Evolutionary conservation across 1,140 invertebrate species (phyloP).

Genomic region (Bradysia coprophila): DNA sequence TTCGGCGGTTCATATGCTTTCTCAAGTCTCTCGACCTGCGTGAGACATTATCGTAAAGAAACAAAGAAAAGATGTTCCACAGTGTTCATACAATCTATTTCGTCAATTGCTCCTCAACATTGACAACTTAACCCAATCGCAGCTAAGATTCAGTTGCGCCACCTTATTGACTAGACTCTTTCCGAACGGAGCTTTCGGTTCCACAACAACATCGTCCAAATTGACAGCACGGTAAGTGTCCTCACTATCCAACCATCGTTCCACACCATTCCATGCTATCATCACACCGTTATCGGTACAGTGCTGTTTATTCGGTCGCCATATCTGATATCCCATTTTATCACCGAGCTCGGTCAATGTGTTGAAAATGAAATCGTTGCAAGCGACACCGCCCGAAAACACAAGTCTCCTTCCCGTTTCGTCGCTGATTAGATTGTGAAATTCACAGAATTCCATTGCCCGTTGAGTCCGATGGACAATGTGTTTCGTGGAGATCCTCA

Average conservation of each 20-base stretch:
- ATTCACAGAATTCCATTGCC: slow-evolving; percentile 56
- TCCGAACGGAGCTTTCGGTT: slow-evolving; percentile 31
- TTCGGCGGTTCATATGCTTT: too few relatives aligned
- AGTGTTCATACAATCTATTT: not conserved
- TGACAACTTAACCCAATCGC: slow-evolving; percentile 32
- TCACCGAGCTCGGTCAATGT: slow-evolving; percentile 47
- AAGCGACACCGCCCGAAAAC: slow-evolving; percentile 89
- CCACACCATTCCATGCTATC: slow-evolving; percentile 96
- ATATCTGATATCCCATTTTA: slow-evolving; percentile 41
- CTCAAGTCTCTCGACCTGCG: too few relatives aligned
- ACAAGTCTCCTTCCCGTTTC: slow-evolving; percentile 37
- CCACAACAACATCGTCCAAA: slow-evolving; percentile 27
- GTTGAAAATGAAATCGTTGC: slow-evolving; percentile 65
- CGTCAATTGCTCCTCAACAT: not conserved
- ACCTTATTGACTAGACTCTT: slow-evolving; percentile 33
- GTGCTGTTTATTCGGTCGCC: slow-evolving; percentile 61
- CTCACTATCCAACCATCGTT: slow-evolving; percentile 35
- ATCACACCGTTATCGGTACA: slow-evolving; percentile 99
- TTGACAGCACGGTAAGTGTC: slow-evolving; percentile 26
- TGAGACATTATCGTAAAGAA: too few relatives aligned
- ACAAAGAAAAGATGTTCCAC: not conserved
- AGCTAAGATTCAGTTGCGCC: slow-evolving; percentile 30
- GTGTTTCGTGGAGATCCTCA: slow-evolving; percentile 56
- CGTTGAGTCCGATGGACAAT: slow-evolving; percentile 63
- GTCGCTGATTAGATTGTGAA: slow-evolving; percentile 33